Evolutionary conservation across 2,797 vertebrate genomes (phyloP).

Genomic region (Pygocentrus nattereri): DNA sequence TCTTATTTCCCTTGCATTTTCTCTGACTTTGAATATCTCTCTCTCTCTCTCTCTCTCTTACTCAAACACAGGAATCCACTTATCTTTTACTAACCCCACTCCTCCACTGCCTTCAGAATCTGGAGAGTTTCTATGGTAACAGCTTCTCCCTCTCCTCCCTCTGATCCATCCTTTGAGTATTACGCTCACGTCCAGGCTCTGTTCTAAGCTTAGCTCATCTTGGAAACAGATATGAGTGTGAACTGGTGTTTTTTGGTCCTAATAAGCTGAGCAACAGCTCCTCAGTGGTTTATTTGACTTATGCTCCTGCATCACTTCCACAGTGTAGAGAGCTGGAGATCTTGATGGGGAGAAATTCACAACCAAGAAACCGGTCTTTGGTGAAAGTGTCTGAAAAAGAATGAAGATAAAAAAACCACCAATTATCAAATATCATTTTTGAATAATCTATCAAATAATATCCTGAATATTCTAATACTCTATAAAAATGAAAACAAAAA

Average conservation of each 20-base stretch:
- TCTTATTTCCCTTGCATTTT: not conserved
- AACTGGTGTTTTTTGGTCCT: not conserved
- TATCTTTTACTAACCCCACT: not conserved
- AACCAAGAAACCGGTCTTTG: no score
- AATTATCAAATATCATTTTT: no score
- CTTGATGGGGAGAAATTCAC: not conserved
- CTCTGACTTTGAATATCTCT: not conserved
- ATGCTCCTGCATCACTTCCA: not conserved
- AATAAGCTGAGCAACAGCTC: not conserved
- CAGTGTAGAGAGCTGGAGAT: not conserved
- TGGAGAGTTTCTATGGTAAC: constrained; percentile 1
- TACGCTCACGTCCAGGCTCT: not conserved
- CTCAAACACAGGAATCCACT: constrained; percentile 25
- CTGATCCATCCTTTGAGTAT: not conserved
- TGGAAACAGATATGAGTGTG: not conserved
- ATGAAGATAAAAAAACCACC: no score
- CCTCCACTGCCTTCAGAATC: not conserved
- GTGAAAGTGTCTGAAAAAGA: no score
- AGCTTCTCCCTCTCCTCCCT: not conserved
- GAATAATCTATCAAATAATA: no score
- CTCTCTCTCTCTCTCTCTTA: not conserved
- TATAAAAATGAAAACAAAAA: no score
- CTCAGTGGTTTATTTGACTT: not conserved
- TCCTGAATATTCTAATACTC: no score
- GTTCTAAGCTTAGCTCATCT: constrained; percentile 31